These are phyloP conservation scores for Bombus fervidus DNA, from an alignment of 1,140 invertebrate genomes.

Conservation along the genomic window DNA sequence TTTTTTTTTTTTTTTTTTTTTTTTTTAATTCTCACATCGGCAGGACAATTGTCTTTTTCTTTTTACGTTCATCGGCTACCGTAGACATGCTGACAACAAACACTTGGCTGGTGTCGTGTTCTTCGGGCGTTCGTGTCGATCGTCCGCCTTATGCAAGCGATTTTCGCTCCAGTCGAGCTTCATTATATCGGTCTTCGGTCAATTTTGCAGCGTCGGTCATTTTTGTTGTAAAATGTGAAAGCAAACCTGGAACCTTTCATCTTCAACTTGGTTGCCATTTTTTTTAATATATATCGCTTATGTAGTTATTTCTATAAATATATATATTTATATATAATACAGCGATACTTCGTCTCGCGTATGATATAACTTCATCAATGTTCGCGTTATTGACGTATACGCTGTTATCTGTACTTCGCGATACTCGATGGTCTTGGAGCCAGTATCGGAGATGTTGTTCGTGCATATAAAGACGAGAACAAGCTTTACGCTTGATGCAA, in stretches of 20 bases:
- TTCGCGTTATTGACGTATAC: neutral
- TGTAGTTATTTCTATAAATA: neutral
- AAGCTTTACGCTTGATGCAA: slow-evolving; percentile 23
- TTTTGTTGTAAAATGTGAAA: neutral
- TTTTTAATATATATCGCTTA: no score
- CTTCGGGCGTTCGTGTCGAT: neutral
- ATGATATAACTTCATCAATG: neutral
- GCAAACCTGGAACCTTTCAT: neutral
- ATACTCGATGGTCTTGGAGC: neutral
- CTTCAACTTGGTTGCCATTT: neutral
- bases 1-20: neutral
- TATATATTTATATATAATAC: neutral
- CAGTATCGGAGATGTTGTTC: neutral
- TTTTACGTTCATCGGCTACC: neutral
- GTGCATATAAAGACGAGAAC: neutral
- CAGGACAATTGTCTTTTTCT: neutral
- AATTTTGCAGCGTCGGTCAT: slow-evolving; percentile 12
- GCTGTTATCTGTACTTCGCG: slow-evolving; percentile 2
- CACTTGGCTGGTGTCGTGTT: slow-evolving; percentile 31
- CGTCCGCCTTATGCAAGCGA: slow-evolving; percentile 23
- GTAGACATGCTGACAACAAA: slow-evolving; percentile 44
- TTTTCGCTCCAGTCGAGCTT: slow-evolving; percentile 20
- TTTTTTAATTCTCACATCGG: neutral
- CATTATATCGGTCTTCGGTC: neutral
- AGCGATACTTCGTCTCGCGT: neutral